Percentiles rank a stretch among this genome's conserved stretches.
phyloP scores from a whole-genome alignment of 2,113 vertebrate species.

The Tenebrosternarchus preto region DNA sequence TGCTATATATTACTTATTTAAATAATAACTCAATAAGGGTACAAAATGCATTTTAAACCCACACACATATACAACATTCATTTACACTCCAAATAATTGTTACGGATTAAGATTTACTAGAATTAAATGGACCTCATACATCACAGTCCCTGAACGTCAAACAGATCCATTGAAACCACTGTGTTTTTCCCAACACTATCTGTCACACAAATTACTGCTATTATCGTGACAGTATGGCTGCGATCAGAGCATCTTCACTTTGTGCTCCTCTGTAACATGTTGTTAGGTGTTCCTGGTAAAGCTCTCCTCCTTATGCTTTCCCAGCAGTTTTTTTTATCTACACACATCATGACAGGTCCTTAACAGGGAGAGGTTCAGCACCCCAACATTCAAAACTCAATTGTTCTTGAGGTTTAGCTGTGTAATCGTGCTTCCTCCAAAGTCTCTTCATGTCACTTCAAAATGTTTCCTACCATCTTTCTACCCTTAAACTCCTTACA shows the following conservation, averaged over 20 bases:
- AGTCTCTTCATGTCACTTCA: neutral
- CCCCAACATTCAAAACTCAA: constrained; percentile 6
- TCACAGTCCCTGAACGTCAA: neutral
- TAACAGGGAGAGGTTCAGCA: constrained; percentile 10
- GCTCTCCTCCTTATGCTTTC: constrained; percentile 17
- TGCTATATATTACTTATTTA: neutral
- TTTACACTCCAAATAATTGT: constrained; percentile 6
- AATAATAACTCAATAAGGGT: neutral
- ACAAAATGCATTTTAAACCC: neutral
- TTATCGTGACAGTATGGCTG: constrained; percentile 39
- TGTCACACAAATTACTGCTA: constrained; percentile 42
- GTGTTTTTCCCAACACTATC: constrained; percentile 34
- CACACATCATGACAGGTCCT: constrained; percentile 34
- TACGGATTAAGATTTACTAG: constrained; percentile 3
- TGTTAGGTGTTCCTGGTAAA: constrained; percentile 19
- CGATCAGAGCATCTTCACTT: constrained; percentile 47
- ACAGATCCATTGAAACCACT: constrained; percentile 1
- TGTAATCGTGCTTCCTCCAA: neutral
- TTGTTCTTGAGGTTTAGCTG: constrained; percentile 10
- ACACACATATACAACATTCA: neutral
- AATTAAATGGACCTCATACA: constrained; percentile 16
- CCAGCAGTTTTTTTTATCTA: constrained; percentile 33
- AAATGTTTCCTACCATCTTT: constrained; percentile 17
- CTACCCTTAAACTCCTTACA: constrained; percentile 18
- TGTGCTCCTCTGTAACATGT: constrained; percentile 34